These are phyloP conservation scores for Aramus guarauna DNA, from an alignment of 2,113 vertebrate species.

Conservation along the genomic window DNA sequence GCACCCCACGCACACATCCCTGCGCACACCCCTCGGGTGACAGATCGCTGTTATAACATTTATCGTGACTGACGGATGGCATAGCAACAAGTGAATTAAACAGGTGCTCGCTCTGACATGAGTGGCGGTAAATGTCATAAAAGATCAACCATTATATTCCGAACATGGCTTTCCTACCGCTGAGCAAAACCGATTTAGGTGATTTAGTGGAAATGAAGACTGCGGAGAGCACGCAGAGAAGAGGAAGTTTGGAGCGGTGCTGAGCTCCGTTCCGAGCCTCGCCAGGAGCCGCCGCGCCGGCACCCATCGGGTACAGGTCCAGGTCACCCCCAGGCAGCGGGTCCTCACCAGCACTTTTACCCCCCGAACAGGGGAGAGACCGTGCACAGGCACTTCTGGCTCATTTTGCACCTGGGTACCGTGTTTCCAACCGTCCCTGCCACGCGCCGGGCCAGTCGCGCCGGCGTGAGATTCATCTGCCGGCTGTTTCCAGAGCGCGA, in stretches of 20 bases:
- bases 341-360: fast-evolving
- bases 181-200: not conserved
- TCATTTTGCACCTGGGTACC: fast-evolving
- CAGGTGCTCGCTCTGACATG: not conserved
- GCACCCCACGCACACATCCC: fast-evolving
- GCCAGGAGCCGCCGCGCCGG: fast-evolving
- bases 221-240: not conserved
- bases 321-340: not conserved
- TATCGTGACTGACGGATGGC: slow-evolving; percentile 30
- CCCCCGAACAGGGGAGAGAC: fast-evolving
- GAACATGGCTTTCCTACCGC: not conserved
- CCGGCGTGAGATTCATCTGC: not conserved
- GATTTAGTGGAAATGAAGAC: slow-evolving; percentile 39
- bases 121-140: slow-evolving; percentile 58
- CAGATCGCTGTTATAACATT: not conserved
- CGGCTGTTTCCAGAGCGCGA: not conserved
- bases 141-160: slow-evolving; percentile 27
- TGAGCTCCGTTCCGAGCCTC: not conserved
- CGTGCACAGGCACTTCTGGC: not conserved
- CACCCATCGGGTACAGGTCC: not conserved
- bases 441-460: fast-evolving
- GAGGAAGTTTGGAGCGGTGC: not conserved
- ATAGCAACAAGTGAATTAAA: slow-evolving; percentile 61
- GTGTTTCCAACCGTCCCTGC: not conserved
- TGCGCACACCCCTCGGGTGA: not conserved